Base-by-base conservation (phyloP, 2,797 vertebrate genomes). In the Emydoidea blandingii region DNA sequence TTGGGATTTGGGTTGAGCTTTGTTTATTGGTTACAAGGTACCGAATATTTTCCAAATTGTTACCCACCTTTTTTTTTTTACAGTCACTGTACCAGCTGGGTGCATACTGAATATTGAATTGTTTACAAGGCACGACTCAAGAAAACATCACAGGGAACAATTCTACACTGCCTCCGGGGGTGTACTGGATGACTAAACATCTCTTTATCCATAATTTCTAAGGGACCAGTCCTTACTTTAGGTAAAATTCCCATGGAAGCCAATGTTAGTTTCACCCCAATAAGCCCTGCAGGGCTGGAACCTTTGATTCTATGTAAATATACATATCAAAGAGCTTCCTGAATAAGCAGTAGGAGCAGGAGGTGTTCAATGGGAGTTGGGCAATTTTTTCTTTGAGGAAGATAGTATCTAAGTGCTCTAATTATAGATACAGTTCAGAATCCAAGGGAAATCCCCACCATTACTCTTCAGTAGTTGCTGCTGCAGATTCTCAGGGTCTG, bases 391-490 rank as follows among this genome's bases (percentile, higher is more conserved):
- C 81, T 88, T 76, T 93, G 91, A 88, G 87, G 41, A 88, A 96
- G 96, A 97, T 94, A 96, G 54, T 84, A 97, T 95, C 96, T 96
- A 89, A 92, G 82, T 84, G 68, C 18, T 93, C 87, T 96, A 97
- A 97, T 96, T 97, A 96, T 94, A 96, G 90, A 62, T 86, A 47
- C 74, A 86, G 76, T 52, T 92, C 83, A 81, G 57, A 78, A 34
- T 4, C 34, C 21, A 18, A 23, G 93, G 96, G 95, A 94, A 97
- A 96, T 96, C 96, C 95, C 95, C 92, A 89, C 34, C 56, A 76
- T 93, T 91, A 94, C n/a, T 93, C 57, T 91, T 87, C 27, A 81
- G 56, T 87, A 87, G 83, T 87, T 95, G 81, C 87, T 94, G 89
- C 81, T 89, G 80, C 49, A 52, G 86, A 91, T 21, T 94, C 91